These are phyloP conservation scores for Muntiacus muntjak DNA, from an alignment of 2,113 vertebrate species.

Conservation along the genomic window DNA sequence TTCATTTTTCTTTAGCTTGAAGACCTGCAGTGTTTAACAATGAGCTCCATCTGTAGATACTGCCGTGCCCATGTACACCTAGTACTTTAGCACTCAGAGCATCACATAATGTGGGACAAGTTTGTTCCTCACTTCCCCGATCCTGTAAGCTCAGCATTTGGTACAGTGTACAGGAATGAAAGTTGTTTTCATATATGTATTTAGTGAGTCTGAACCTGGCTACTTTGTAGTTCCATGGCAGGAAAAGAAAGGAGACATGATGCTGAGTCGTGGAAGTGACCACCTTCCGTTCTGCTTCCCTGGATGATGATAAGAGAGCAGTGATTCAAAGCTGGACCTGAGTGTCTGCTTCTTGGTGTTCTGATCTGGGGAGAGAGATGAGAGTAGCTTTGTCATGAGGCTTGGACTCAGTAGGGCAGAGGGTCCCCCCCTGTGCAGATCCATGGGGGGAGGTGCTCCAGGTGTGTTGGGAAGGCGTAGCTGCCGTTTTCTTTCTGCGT, in stretches of 20 bases:
- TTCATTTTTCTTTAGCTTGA: neutral
- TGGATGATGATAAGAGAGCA: neutral
- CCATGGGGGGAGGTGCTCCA: rapidly evolving
- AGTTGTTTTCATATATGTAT: neutral
- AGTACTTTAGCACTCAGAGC: neutral
- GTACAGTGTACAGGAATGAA: neutral
- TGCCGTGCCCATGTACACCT: neutral
- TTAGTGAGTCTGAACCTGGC: neutral
- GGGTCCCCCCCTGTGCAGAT: neutral
- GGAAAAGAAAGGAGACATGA: neutral
- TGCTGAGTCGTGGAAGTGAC: neutral
- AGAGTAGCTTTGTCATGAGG: neutral
- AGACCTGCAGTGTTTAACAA: neutral
- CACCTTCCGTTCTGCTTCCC: neutral
- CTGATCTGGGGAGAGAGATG: neutral
- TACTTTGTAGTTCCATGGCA: neutral
- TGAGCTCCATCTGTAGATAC: neutral
- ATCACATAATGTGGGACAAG: too few species aligned
- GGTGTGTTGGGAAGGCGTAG: rapidly evolving
- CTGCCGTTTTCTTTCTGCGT: neutral
- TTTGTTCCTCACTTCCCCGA: neutral
- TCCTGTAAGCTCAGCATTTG: neutral
- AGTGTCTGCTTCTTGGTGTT: neutral
- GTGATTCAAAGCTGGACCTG: neutral
- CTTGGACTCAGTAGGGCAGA: neutral